These are phyloP conservation scores for Cosmia trapezina DNA, from an alignment of 2,888 invertebrate genomes.

Conservation along the genomic window DNA sequence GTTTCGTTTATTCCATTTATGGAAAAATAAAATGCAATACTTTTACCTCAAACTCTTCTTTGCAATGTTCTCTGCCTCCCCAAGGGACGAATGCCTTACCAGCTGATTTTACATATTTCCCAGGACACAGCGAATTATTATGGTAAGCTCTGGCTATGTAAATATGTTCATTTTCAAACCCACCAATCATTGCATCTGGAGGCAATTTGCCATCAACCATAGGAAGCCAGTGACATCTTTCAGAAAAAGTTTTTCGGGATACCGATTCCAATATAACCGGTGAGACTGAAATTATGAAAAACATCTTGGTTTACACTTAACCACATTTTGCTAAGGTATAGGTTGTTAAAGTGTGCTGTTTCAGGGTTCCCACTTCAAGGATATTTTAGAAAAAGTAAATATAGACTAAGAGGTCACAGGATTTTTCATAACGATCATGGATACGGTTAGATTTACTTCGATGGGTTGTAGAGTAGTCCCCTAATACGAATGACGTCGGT, in stretches of 20 bases:
- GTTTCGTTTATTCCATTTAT: not conserved
- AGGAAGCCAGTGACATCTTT: conserved; percentile 91
- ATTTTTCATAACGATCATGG: too few species aligned
- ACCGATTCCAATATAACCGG: conserved; percentile 51
- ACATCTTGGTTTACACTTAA: not conserved
- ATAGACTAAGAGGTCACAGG: too few species aligned
- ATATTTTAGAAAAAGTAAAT: too few species aligned
- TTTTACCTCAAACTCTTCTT: conserved; percentile 92
- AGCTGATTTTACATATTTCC: conserved; percentile 93
- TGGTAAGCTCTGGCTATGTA: conserved; percentile 93
- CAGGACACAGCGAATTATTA: conserved; percentile 93
- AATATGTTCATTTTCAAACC: conserved; percentile 91
- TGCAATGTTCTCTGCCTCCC: conserved; percentile 93
- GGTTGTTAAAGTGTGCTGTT: not conserved
- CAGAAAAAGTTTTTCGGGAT: conserved; percentile 61
- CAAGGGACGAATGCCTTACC: conserved; percentile 93
- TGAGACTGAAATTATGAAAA: conserved; percentile 48
- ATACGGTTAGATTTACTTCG: too few species aligned
- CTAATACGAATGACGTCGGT: too few species aligned
- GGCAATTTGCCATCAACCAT: conserved; percentile 91
- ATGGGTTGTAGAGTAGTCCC: too few species aligned
- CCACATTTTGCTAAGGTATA: not conserved
- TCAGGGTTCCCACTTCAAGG: too few species aligned
- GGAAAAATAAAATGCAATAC: not conserved
- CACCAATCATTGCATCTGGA: conserved; percentile 92